Conservation (phyloP, 1,140 invertebrate species). For the Babylonia areolata region DNA sequence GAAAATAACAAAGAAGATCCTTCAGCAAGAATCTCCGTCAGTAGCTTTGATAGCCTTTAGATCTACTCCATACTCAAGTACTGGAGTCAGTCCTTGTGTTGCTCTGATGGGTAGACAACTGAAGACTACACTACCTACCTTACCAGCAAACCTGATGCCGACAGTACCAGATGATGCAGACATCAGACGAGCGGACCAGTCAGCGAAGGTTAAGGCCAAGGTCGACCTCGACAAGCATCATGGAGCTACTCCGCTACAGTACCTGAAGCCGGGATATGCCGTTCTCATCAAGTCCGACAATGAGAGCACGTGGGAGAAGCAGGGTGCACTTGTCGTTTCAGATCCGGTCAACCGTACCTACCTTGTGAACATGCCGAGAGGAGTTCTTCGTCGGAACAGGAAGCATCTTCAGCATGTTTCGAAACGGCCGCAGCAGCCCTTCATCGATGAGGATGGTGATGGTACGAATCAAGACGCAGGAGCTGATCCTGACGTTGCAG, state of each 20-base stretch:
- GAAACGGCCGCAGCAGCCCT: too few relatives aligned
- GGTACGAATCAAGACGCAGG: too few relatives aligned
- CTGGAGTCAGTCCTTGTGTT: not conserved
- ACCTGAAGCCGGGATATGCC: not conserved
- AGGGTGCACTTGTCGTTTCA: not conserved
- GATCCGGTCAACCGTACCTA: constrained; percentile 19
- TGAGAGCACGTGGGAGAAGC: not conserved
- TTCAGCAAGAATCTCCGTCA: not conserved
- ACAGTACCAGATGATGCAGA: not conserved
- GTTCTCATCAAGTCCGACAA: not conserved
- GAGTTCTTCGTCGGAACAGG: not conserved
- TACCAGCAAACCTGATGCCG: constrained; percentile 12
- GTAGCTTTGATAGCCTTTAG: not conserved
- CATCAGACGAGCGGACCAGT: not conserved
- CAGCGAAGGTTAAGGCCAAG: too few relatives aligned
- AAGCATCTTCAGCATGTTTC: constrained; percentile 17
- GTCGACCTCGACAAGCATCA: too few relatives aligned
- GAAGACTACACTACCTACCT: not conserved
- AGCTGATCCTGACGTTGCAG: too few relatives aligned
- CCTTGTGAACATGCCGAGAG: not conserved
- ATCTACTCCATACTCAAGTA: constrained; percentile 17
- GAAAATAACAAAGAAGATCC: constrained; percentile 50
- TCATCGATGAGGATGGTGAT: too few relatives aligned
- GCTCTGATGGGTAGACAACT: constrained; percentile 19
- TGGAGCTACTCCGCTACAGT: not conserved